Conservation (phyloP, 2,888 invertebrate species). For the Tetrapedia diversipes region DNA sequence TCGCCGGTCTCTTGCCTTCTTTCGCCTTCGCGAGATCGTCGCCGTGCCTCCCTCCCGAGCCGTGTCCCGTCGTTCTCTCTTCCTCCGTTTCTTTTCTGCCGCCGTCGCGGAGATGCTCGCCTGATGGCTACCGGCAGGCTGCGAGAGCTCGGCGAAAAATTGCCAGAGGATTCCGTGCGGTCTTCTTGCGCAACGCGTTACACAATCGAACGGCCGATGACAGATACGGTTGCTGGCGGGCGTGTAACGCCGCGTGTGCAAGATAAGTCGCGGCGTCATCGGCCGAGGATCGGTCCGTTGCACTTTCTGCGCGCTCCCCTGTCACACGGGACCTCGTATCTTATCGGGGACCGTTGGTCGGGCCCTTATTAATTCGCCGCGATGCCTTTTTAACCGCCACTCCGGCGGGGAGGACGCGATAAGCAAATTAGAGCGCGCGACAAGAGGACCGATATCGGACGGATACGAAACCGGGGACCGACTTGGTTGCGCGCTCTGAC, state of each 20-base stretch:
- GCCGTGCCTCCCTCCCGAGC: background rate
- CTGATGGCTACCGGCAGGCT: no score
- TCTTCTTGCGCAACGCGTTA: conserved; percentile 60
- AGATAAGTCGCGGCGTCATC: conserved; percentile 30
- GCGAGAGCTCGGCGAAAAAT: conserved; percentile 43
- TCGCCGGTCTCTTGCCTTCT: background rate
- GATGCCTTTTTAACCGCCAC: conserved; percentile 10
- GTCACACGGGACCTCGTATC: background rate
- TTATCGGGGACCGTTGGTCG: conserved; percentile 38
- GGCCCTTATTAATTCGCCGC: conserved; percentile 33
- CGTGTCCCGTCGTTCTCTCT: background rate
- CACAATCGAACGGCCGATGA: conserved; percentile 45
- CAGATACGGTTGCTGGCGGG: conserved; percentile 15
- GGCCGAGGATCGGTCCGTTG: conserved; percentile 21
- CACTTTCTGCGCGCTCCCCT: conserved; percentile 20
- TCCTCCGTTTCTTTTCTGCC: background rate
- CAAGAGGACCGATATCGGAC: conserved; percentile 6
- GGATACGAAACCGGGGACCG: background rate
- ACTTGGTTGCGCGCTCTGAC: background rate
- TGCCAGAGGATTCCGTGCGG: conserved; percentile 40
- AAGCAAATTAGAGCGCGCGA: conserved; percentile 39
- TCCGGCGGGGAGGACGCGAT: conserved; percentile 15
- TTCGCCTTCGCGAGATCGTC: conserved; percentile 8
- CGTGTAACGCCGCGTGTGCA: conserved; percentile 2
- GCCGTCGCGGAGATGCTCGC: background rate